These are phyloP conservation scores for Bombus terrestris DNA, from an alignment of 1,140 invertebrate species.

Conservation along the genomic window DNA sequence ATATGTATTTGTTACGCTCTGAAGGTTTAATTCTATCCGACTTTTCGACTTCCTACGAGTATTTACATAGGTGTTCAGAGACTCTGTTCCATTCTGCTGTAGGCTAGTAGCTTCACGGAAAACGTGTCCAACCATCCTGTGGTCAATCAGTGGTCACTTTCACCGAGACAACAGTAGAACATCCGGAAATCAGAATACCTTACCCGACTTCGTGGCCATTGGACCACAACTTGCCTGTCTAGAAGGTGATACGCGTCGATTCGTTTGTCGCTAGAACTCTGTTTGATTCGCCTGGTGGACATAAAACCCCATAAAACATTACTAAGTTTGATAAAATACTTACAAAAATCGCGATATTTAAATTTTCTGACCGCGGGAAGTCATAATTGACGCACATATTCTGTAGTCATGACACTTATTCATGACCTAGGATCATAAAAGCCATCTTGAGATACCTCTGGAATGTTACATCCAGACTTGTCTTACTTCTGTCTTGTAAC, in stretches of 20 bases:
- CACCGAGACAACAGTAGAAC: background rate
- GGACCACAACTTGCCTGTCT: background rate
- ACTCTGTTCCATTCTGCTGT: background rate
- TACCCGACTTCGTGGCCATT: background rate
- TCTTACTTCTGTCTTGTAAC: background rate
- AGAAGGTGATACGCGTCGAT: background rate
- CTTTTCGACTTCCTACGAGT: background rate
- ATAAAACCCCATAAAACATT: no score
- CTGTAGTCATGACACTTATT: background rate
- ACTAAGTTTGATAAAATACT: no score
- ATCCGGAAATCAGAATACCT: background rate
- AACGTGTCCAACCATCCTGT: background rate
- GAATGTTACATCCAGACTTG: background rate
- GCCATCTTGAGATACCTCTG: background rate
- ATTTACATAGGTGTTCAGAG: background rate
- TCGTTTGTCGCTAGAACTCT: background rate
- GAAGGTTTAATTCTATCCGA: background rate
- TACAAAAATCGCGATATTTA: background rate
- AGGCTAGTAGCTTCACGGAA: background rate
- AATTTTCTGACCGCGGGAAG: background rate
- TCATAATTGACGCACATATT: background rate
- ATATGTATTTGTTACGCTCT: accelerated
- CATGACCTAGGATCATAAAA: background rate
- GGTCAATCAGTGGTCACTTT: constrained; percentile 19
- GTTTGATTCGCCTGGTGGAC: no score